These are phyloP conservation scores for Etia nguti DNA, from an alignment of 2,113 vertebrate genomes.

Conservation along the genomic window DNA sequence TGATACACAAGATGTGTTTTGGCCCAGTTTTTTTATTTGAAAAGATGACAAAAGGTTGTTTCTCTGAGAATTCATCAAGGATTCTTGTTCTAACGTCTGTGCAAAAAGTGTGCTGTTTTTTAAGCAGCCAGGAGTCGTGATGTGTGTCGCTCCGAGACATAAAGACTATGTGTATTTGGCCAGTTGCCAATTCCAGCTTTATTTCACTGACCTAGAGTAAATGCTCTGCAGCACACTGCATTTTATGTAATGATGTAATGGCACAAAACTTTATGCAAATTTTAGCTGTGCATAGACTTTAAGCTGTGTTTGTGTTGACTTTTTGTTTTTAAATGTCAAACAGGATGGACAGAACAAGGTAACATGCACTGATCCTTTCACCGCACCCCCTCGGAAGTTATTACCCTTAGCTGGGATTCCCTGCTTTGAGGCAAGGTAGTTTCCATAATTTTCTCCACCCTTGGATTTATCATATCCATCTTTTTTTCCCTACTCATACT, in stretches of 20 bases:
- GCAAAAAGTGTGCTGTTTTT: background rate
- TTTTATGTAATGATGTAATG: background rate
- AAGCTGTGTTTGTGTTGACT: background rate
- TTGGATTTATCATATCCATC: background rate
- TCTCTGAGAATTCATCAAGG: background rate
- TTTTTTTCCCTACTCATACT: background rate
- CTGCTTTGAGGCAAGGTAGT: background rate
- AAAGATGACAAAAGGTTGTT: background rate
- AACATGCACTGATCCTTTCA: background rate
- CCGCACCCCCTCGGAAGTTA: background rate
- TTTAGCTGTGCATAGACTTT: background rate
- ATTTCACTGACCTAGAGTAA: background rate
- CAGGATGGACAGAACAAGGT: background rate
- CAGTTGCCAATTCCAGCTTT: background rate
- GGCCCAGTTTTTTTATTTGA: background rate
- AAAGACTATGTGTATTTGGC: background rate
- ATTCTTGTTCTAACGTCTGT: background rate
- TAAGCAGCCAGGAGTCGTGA: background rate
- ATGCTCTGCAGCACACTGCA: background rate
- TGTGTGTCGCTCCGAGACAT: background rate
- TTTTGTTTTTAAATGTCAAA: background rate
- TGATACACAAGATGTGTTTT: background rate
- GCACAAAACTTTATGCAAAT: background rate
- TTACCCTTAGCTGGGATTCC: slow-evolving; percentile 14
- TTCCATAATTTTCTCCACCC: background rate